Evolutionary conservation across 1,140 invertebrate species (phyloP).

Genomic region (Orchesella cincta): DNA sequence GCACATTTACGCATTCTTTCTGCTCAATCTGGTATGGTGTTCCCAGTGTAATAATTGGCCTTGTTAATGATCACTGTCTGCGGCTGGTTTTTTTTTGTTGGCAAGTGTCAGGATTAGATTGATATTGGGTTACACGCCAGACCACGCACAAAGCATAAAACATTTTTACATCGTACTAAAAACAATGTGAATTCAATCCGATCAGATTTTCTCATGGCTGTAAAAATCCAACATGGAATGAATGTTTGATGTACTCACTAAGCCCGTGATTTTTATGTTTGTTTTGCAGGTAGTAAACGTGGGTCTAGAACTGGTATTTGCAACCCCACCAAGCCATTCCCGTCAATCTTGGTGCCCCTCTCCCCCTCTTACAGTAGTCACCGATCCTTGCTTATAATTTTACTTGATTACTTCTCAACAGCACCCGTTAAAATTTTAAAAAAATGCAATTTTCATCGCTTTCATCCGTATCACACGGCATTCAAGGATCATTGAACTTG

Average conservation of each 20-base stretch:
- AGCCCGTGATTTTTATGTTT: background rate
- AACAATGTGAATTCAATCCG: background rate
- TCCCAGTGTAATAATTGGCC: background rate
- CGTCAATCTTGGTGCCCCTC: slow-evolving; percentile 50
- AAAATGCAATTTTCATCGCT: too few relatives aligned
- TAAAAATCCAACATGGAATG: background rate
- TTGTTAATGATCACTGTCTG: slow-evolving; percentile 8
- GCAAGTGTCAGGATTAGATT: background rate
- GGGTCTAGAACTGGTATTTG: slow-evolving; percentile 49
- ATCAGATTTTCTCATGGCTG: background rate
- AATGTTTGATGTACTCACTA: background rate
- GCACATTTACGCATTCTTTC: background rate
- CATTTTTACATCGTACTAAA: background rate
- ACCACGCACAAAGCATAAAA: background rate
- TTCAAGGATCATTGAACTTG: too few relatives aligned
- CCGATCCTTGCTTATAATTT: too few relatives aligned
- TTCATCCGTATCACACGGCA: too few relatives aligned
- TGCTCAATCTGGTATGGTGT: background rate
- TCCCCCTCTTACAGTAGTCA: slow-evolving; percentile 51
- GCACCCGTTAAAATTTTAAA: too few relatives aligned
- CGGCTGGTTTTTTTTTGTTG: slow-evolving; percentile 9
- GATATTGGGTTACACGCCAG: slow-evolving; percentile 9
- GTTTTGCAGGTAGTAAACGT: slow-evolving; percentile 49
- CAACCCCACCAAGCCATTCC: slow-evolving; percentile 47
- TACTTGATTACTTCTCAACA: too few relatives aligned